Evolutionary conservation across 1,140 invertebrate species (phyloP), one percentile per base, ranked within the genome.

Genomic region (Brachionus rubens): DNA sequence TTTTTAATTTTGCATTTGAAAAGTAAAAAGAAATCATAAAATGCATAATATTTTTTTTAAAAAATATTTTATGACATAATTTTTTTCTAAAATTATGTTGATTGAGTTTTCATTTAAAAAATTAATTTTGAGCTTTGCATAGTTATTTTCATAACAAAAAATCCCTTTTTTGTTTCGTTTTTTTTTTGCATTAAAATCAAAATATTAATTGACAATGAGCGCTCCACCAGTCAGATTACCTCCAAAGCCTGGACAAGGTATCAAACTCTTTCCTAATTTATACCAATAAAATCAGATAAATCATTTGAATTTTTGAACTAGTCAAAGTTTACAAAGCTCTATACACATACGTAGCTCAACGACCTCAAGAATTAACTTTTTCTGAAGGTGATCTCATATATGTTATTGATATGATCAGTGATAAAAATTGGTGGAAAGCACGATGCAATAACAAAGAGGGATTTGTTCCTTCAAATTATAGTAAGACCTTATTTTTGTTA

Each of bases 351-450:
- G 43, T 10, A 43, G 65, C 65, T 2, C 65, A 36, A 48, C 19
- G 43, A 19, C 24, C 65, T 1, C 43, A 70, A 36, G 65, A 70
- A 21, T 21, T 70, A 10, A 48, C 65, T 1, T 70, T 70, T 19
- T 26, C 12, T n/a, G 65, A 70, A 48, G 65, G 65, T 19, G 65
- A 70, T 26, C 26, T 70, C 1, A 48, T 70, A 19, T 70, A 70
- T 70, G 46, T 70, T 16, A 48, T 46, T 5, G 65, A 70, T 33
- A 48, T 48, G 43, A 70, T 70, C 6, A 36, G 14, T 30, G 43
- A 70, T 70, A 70, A 70, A 70, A 48, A 70, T 33, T 70, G 65
- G 65, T 70, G 46, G 43, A 48, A 48, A 21, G 65, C 65, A 4
- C 48, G n/a, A 48, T 28, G n/a, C 7, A 70, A 70, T 70, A 70